Base-by-base conservation (phyloP, 2,113 vertebrate species). In the Phalacrocorax brasilianus region DNA sequence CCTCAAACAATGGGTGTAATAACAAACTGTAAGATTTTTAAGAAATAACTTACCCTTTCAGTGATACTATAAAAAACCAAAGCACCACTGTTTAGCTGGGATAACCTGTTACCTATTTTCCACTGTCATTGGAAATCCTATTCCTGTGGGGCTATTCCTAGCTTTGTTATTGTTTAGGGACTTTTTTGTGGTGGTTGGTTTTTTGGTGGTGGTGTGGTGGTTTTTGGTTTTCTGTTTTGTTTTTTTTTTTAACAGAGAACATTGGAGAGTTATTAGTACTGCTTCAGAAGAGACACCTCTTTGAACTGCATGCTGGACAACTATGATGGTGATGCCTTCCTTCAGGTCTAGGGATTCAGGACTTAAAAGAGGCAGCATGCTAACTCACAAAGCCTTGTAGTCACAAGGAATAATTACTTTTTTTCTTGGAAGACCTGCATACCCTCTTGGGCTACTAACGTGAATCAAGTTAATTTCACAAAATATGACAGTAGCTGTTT, bases 401-500 rank as follows among this genome's bases (percentile, higher is more conserved):
- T 11, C 52, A 30, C 42, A 65, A 38, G 52, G 52, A 68, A 9
- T 32, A 42, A 50, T 22, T 26, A 3, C 4, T 8, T 23, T 49
- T 47, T 26, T 40, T 28, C 15, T 20, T n/a, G 44, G 28, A 38
- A 47, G 56, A 42, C 20, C 3, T 26, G 22, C 62, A 6, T 8
- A 13, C 15, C 24, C 49, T 61, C 35, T 32, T 21, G 53, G 35
- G 16, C 55, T 45, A 12, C 50, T 44, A 2, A 7, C 21, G 12
- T 2, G 8, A 20, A 71, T 42, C 58, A 30, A 23, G n/a, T 3
- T 53, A 8, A 5, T 5, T 66, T 35, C 84, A 79, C 49, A 20
- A 19, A 52, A 12, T 11, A 6, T 3, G 49, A 4, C 32, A 42
- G 6, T 0, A n/a, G 27, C 50, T 30, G 2, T 27, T 47, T 4